Evolutionary conservation across 2,113 vertebrate species (phyloP).

Genomic region (Eulacestoma nigropectus): DNA sequence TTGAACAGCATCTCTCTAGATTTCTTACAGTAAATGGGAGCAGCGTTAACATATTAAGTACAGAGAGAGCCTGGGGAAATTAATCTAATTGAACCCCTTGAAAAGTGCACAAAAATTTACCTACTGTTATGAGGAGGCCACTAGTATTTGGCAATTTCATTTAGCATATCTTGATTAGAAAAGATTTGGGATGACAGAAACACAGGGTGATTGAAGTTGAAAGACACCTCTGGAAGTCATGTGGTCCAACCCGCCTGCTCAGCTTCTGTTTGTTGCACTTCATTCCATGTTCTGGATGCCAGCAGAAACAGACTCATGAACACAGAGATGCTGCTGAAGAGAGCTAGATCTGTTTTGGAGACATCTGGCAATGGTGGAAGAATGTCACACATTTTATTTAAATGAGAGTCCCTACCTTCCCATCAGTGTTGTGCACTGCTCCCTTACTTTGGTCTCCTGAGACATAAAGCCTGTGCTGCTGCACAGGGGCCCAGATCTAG

Average conservation of each 20-base stretch:
- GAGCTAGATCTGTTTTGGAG: background rate
- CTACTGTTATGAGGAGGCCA: background rate
- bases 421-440: background rate
- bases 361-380: background rate
- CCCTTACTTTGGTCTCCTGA: background rate
- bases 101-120: background rate
- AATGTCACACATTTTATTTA: background rate
- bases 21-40: background rate
- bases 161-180: background rate
- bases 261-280: background rate
- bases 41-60: background rate
- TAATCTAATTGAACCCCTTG: background rate
- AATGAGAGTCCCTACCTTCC: background rate
- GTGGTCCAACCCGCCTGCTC: background rate
- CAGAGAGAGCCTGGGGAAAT: background rate
- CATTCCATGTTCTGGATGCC: background rate
- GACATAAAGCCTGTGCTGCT: background rate
- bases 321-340: background rate
- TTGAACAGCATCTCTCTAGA: background rate
- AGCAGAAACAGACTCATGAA: background rate
- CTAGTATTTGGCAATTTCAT: background rate
- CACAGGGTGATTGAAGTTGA: background rate
- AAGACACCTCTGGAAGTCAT: background rate
- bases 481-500: background rate
- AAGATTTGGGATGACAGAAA: background rate